Evolutionary conservation across 2,113 vertebrate species (phyloP), one percentile per base, ranked within the genome.

Genomic region (Strigops habroptila): DNA sequence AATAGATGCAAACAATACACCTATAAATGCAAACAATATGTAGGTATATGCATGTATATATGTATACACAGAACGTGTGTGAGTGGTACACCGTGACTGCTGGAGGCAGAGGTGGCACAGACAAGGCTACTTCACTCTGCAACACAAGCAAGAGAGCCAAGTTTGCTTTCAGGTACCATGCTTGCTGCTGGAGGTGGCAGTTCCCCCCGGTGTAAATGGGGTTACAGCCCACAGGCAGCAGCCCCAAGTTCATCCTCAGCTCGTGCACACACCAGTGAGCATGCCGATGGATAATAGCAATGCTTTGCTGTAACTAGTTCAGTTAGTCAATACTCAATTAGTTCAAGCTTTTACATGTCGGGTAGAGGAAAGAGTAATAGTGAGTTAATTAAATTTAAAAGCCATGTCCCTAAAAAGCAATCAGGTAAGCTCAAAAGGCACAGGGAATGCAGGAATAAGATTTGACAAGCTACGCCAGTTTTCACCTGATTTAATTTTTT

Each of bases 241-340:
- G 27, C n/a, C 70, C 75, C 62, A 18, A 30, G 37, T 44, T 78
- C 59, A 30, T 49, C 46, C 35, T 60, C 46, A 23, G 67, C 48
- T 79, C 79, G 39, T 78, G 65, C 62, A 44, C 41, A 44, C 14
- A 14, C 14, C 67, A 39, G 35, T 6, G 33, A 79, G 41, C 44
- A 60, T 1, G 18, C 18, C 0, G 2, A 10, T 18, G 33, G 15
- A 33, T 78, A 44, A 63, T 4, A 30, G 51, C 43, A 73, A 22
- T 46, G 30, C 73, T 59, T 86, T 37, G 18, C 39, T 86, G 28
- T 48, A 76, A 73, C 28, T 39, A 62, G 69, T 70, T 94, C 77
- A 33, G 27, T 31, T 51, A 53, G 76, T 70, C 85, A 82, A 87
- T 79, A 87, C 18, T 53, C 64, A 74, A 62, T 94, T 83, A 88